Evolutionary conservation across 2,113 vertebrate species (phyloP).

Genomic region (Melanotaenia duboulayi): DNA sequence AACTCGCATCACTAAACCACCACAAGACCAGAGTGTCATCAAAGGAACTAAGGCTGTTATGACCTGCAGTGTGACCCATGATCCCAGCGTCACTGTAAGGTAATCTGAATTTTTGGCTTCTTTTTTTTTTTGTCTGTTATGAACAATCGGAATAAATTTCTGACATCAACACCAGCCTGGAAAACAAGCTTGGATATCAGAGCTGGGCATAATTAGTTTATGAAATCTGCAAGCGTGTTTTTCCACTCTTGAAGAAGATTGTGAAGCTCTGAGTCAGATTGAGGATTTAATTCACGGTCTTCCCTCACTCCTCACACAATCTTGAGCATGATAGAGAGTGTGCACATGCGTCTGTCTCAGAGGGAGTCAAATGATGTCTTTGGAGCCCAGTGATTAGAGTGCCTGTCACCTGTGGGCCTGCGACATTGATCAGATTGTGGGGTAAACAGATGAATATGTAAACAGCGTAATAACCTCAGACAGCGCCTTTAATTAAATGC

Average conservation of each 20-base stretch:
- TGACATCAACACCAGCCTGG: neutral
- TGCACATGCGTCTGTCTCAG: conserved; percentile 58
- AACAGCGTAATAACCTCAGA: conserved; percentile 85
- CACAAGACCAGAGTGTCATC: conserved; percentile 96
- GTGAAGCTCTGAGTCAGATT: conserved; percentile 59
- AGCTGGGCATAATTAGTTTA: conserved; percentile 61
- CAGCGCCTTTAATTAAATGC: conserved; percentile 84
- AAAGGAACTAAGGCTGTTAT: conserved; percentile 96
- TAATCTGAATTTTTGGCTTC: conserved; percentile 56
- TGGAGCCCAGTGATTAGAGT: conserved; percentile 78
- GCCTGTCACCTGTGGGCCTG: conserved; percentile 82
- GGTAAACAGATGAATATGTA: conserved; percentile 85
- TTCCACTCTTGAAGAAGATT: conserved; percentile 60
- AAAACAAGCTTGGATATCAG: conserved; percentile 30
- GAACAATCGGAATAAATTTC: neutral
- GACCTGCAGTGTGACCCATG: conserved; percentile 94
- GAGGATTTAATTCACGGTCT: conserved; percentile 65
- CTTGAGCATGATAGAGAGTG: conserved; percentile 61
- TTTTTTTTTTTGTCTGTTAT: neutral
- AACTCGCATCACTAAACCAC: conserved; percentile 92
- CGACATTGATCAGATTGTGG: conserved; percentile 80
- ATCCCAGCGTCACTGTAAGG: conserved; percentile 92
- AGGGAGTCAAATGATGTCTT: conserved; percentile 65
- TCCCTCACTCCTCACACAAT: conserved; percentile 41
- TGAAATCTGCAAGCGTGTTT: conserved; percentile 62